Evolutionary conservation across 2,113 vertebrate species (phyloP), one percentile per base, ranked within the genome.

Genomic region (Oncorhynchus clarkii): DNA sequence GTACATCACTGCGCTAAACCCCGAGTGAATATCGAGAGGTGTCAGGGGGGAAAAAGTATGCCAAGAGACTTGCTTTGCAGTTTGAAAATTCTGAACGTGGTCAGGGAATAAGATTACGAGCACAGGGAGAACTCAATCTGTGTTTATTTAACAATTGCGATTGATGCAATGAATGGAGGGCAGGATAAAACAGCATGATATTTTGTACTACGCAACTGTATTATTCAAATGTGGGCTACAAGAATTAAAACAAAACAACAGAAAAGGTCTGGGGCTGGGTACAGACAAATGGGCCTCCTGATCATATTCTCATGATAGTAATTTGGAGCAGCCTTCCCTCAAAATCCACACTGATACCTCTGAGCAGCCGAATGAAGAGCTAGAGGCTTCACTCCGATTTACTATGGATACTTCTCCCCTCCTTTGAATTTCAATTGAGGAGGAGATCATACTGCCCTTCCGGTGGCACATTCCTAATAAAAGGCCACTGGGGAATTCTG

Each of bases 391-490:
- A 67, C 26, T 27, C 31, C 27, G 76, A 81, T 85, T 84, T 78
- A 80, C 26, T 24, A 77, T 24, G 75, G 73, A 80, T 54, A 65
- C 20, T 11, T 64, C 87, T 86, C 85, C 76, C 64, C 69, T 84
- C 84, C 77, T 84, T 79, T 81, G 82, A 89, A 84, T 78, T 76
- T 80, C 70, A 85, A 84, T 48, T 64, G 57, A 29, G 22, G 72
- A 83, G 89, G 85, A 86, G 77, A 57, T 88, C 83, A 87, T 79
- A 9, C 71, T 57, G 51, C 13, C 70, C 11, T 67, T 71, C 51
- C 69, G 79, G 88, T 89, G 84, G 88, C 78, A 80, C 74, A 86
- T 81, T 71, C 49, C 20, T 27, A 72, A 16, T 74, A 60, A 78
- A 39, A 74, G 45, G 71, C 70, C 75, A 80, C 27, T 73, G 22